Percentiles rank a stretch among this genome's conserved stretches.
phyloP scores from a whole-genome alignment of 2,888 invertebrate genomes.

The Schizotus pectinicornis region DNA sequence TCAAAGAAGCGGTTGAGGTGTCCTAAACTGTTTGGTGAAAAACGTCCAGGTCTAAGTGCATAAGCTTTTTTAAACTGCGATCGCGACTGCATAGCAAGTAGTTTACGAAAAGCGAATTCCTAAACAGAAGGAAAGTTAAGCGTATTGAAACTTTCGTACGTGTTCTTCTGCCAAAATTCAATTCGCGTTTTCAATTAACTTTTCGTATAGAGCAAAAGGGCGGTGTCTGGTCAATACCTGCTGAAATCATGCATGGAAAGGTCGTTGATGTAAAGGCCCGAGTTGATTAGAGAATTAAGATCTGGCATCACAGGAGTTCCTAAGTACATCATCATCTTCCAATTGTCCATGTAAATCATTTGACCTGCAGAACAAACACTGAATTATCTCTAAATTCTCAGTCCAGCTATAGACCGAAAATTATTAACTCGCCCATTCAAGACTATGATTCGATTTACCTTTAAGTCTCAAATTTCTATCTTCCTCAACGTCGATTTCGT shows the following conservation, averaged over 20 bases:
- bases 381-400: constrained; percentile 12
- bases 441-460: constrained; percentile 64
- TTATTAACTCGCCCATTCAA: no score
- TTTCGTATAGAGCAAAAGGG: no score
- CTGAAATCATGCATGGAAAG: constrained; percentile 99
- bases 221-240: constrained; percentile 65
- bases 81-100: no score
- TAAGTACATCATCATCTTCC: constrained; percentile 97
- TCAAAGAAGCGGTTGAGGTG: no score
- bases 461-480: constrained; percentile 81
- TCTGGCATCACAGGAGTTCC: constrained; percentile 97
- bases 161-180: no score
- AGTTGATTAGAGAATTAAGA: constrained; percentile 87
- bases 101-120: no score
- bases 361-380: constrained; percentile 70
- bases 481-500: constrained; percentile 71
- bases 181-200: no score
- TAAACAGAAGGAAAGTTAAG: no score
- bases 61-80: no score
- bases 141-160: no score
- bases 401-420: neutral
- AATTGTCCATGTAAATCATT: constrained; percentile 98
- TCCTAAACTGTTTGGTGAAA: no score
- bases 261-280: constrained; percentile 96
- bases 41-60: no score